Evolutionary conservation across 2,888 invertebrate genomes (phyloP).

Genomic region (Xestia sexstrigata): DNA sequence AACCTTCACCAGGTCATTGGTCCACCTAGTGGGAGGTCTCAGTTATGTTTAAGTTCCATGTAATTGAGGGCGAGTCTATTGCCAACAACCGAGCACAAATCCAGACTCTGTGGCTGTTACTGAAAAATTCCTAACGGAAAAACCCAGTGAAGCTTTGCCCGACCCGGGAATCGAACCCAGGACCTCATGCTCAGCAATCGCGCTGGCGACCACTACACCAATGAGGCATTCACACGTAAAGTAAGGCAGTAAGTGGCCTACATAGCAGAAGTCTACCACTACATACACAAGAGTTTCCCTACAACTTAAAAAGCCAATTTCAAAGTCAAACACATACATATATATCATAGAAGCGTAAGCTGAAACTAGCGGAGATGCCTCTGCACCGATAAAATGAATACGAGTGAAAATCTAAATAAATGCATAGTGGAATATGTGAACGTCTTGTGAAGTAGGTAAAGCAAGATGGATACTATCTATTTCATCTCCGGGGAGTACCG

Average conservation of each 20-base stretch:
- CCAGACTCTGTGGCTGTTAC: no score
- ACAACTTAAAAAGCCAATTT: slow-evolving; percentile 40
- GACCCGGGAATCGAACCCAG: no score
- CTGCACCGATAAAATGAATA: slow-evolving; percentile 61
- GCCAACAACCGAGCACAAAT: no score
- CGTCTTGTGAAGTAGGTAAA: slow-evolving; percentile 58
- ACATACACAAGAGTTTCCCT: background rate
- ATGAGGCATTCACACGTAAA: background rate
- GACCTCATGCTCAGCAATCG: no score
- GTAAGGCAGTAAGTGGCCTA: background rate
- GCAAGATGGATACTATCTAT: slow-evolving; percentile 64
- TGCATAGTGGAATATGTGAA: slow-evolving; percentile 62
- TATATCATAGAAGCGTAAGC: slow-evolving; percentile 40
- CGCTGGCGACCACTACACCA: no score
- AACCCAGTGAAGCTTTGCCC: no score
- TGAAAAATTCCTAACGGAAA: no score
- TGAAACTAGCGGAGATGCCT: slow-evolving; percentile 48
- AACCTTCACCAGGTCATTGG: no score
- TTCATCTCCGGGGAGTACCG: slow-evolving; percentile 64
- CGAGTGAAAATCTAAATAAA: slow-evolving; percentile 65
- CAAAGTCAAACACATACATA: slow-evolving; percentile 25
- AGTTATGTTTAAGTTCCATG: no score
- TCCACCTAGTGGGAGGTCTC: no score
- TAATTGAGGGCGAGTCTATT: no score
- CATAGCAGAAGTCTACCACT: background rate